Percentiles rank a stretch among this genome's conserved stretches.
These are phyloP conservation scores for Erythrolamprus reginae DNA, from an alignment of 2,113 vertebrate species.

Conservation along the genomic window DNA sequence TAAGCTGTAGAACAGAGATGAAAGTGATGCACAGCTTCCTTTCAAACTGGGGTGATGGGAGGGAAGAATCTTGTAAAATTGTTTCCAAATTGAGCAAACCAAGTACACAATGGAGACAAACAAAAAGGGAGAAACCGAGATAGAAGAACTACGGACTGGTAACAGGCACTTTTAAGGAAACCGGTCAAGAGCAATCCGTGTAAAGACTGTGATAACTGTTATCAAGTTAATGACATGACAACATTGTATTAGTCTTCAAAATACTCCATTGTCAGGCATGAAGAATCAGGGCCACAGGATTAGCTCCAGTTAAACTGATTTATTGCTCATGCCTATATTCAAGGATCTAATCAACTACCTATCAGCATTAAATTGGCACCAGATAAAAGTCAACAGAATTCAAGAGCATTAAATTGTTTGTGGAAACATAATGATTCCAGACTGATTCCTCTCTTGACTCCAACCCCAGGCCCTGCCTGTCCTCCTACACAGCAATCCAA, in stretches of 20 bases:
- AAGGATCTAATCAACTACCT: neutral
- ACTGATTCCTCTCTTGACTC: neutral
- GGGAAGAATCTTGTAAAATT: neutral
- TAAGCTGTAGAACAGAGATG: slow-evolving; percentile 57
- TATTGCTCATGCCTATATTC: neutral
- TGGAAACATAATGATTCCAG: neutral
- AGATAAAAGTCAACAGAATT: neutral
- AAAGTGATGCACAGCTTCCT: slow-evolving; percentile 32
- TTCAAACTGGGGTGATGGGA: neutral
- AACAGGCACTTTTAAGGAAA: neutral
- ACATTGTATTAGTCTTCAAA: neutral
- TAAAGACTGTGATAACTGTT: neutral
- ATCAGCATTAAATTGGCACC: neutral
- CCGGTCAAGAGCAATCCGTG: neutral
- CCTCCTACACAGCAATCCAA: neutral
- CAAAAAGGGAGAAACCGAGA: neutral
- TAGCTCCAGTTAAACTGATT: neutral
- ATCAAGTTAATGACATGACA: neutral
- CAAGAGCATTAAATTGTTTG: neutral
- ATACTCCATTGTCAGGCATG: neutral
- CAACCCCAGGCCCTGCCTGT: neutral
- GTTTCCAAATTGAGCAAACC: neutral
- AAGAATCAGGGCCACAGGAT: neutral
- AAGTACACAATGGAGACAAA: neutral
- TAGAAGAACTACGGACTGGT: neutral